A percentile compares a stretch with the other conserved stretches of the same genome.
These are phyloP conservation scores for Xiphorhynchus erythropygius DNA, from an alignment of 2,797 vertebrate genomes.

Conservation along the genomic window DNA sequence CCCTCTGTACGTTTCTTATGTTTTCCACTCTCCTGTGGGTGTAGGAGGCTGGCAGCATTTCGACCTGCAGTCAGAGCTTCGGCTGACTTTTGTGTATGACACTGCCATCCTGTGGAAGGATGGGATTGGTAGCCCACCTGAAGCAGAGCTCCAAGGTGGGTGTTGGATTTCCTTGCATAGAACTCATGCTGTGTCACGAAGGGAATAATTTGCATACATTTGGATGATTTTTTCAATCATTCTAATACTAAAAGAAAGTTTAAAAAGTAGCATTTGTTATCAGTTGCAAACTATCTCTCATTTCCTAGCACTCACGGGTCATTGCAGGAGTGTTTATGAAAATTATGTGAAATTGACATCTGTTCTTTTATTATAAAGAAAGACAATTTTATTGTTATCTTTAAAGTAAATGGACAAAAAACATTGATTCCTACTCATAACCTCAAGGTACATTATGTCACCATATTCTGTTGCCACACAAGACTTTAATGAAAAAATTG, in stretches of 20 bases:
- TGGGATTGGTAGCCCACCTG: conserved; percentile 90
- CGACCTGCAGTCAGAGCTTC: conserved; percentile 91
- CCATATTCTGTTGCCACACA: neutral
- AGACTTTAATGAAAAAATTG: neutral
- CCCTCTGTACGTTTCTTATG: conserved; percentile 91
- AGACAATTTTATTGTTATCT: neutral
- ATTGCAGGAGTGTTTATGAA: neutral
- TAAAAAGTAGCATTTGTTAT: neutral
- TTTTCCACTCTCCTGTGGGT: conserved; percentile 91
- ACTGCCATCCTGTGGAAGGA: conserved; percentile 95
- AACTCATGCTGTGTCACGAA: neutral
- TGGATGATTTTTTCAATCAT: neutral
- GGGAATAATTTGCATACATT: neutral
- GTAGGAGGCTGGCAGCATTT: conserved; percentile 94
- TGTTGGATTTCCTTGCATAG: neutral
- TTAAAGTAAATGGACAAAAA: neutral
- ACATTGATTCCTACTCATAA: neutral
- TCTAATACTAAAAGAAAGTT: neutral
- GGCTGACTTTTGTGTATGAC: conserved; percentile 95
- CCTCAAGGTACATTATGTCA: neutral
- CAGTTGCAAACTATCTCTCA: neutral
- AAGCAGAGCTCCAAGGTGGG: conserved; percentile 90
- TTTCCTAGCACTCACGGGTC: neutral
- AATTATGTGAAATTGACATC: neutral
- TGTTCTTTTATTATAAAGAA: neutral